These are phyloP conservation scores for Hippocampus comes DNA, from an alignment of 2,113 vertebrate genomes.

Conservation along the genomic window DNA sequence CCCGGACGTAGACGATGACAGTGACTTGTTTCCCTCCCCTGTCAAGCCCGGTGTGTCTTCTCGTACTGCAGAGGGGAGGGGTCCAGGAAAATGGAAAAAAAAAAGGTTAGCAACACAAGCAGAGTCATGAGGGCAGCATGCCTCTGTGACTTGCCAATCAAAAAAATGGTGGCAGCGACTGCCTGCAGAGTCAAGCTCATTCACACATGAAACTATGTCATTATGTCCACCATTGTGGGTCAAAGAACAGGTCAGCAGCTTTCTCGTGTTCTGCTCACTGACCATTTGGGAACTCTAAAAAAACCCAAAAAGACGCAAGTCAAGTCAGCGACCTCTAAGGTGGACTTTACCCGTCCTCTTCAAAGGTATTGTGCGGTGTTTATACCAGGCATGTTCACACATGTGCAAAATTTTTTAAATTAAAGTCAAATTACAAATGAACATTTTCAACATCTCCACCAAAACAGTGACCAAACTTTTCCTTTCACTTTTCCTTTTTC, in stretches of 20 bases:
- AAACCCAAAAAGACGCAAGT: not conserved
- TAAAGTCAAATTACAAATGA: not conserved
- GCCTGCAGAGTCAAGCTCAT: not conserved
- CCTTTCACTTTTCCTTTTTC: no score
- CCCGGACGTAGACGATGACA: not conserved
- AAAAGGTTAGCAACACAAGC: not conserved
- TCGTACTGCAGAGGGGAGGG: not conserved
- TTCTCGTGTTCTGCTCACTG: not conserved
- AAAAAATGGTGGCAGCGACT: not conserved
- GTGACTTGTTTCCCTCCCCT: not conserved
- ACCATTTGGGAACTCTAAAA: not conserved
- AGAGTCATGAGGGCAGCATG: not conserved
- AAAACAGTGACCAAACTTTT: not conserved
- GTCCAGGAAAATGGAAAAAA: not conserved
- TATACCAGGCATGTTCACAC: not conserved
- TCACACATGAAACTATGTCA: slow-evolving; percentile 4
- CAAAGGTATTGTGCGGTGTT: not conserved
- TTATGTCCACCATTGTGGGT: not conserved
- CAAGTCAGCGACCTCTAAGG: not conserved
- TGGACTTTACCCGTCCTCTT: not conserved
- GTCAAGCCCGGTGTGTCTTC: not conserved
- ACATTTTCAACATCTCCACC: not conserved
- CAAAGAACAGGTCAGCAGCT: not conserved
- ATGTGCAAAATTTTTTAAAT: not conserved
- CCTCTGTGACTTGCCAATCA: no score